Base-by-base conservation (phyloP, 2,113 vertebrate species). In the Dipodomys spectabilis region DNA sequence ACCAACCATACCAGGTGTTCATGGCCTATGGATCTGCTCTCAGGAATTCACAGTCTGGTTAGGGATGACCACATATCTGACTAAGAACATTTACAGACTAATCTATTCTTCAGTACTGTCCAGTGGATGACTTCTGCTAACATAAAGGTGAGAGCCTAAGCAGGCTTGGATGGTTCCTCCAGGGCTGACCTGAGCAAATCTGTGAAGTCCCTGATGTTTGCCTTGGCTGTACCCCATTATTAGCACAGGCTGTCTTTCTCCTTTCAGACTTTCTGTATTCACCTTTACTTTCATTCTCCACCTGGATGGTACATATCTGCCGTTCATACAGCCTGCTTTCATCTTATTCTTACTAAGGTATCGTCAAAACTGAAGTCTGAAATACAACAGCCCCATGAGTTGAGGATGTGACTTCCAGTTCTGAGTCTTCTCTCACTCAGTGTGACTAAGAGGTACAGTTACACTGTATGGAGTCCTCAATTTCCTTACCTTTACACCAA, bases 21-120 rank as follows among this genome's bases (percentile, higher is more conserved):
- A 5, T 92, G 86, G 88, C 72, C 62, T 90, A 82, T 32, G 39
- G 80, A 90, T 82, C 73, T 93, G 84, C 53, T 45, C 81, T 84
- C 18, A 77, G 71, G 83, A 60, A 92, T 84, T 49, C 68, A 74
- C 68, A 74, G 12, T 85, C 25, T 45, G 53, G 49, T 74, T 81
- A 65, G 30, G n/a, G 39, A 32, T 71, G 18, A 95, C 88, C 8
- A 69, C 75, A 85, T 20, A 57, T 16, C 15, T 39, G 10, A 28
- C 44, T 90, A 88, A 74, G 49, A 80, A 45, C 35, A 7, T 94
- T 82, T 90, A 86, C 78, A 78, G 82, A 90, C 45, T 65, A 28
- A 80, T 68, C 25, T 27, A 44, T n/a, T 88, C 27, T 62, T 75
- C 62, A 71, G 69, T 81, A 57, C 49, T 53, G 15, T 53, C n/a